Percentiles rank a stretch among this genome's conserved stretches.
Evolutionary conservation across 2,888 invertebrate genomes (phyloP).

Genomic region (Drosophila algonquin): DNA sequence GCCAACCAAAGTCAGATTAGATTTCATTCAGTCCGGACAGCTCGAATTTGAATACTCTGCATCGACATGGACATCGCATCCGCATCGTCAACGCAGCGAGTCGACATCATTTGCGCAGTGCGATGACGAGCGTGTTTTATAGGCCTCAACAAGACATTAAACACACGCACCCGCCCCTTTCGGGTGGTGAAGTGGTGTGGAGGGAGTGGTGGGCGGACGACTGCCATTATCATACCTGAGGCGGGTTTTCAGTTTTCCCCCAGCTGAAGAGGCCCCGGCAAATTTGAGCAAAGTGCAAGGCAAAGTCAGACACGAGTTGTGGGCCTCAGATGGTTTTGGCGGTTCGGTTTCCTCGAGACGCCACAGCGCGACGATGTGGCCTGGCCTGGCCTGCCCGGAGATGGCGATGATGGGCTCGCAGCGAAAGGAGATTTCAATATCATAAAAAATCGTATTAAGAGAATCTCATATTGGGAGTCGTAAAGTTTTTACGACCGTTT

Average conservation of each 20-base stretch:
- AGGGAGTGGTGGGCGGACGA: background rate
- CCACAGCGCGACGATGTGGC: slow-evolving; percentile 20
- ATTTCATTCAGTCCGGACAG: background rate
- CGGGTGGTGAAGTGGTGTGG: background rate
- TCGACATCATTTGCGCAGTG: slow-evolving; percentile 48
- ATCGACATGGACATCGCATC: background rate
- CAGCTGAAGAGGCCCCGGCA: slow-evolving; percentile 35
- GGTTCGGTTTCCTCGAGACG: slow-evolving; percentile 7
- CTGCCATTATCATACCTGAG: slow-evolving; percentile 53
- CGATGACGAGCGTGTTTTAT: slow-evolving; percentile 68
- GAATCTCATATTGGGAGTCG: slow-evolving; percentile 82
- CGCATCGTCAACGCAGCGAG: background rate
- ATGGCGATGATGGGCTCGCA: slow-evolving; percentile 56
- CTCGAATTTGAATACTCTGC: background rate
- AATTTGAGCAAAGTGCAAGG: slow-evolving; percentile 57
- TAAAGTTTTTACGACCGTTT: slow-evolving; percentile 84
- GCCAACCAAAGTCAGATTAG: background rate
- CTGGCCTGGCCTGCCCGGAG: slow-evolving; percentile 4
- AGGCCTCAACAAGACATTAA: slow-evolving; percentile 72
- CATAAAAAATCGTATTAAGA: slow-evolving; percentile 83
- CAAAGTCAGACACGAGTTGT: slow-evolving; percentile 43
- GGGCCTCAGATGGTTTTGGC: slow-evolving; percentile 61
- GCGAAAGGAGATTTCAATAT: slow-evolving; percentile 82
- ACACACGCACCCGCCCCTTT: slow-evolving; percentile 55
- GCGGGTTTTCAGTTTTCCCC: slow-evolving; percentile 53